Conservation (phyloP, 2,113 vertebrate species). For the Ammodytes dubius region DNA sequence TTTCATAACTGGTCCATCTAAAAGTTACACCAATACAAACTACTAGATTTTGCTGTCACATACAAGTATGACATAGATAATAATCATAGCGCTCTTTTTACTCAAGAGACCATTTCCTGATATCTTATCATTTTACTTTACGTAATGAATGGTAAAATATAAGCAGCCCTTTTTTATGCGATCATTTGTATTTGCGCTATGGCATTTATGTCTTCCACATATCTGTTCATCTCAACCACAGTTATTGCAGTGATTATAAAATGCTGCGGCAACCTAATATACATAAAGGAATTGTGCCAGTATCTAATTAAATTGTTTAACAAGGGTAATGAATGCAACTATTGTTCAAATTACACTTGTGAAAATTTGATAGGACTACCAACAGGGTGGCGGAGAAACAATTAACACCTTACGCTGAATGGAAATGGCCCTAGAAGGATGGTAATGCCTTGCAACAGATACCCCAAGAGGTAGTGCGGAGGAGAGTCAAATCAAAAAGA, state of each 20-base stretch:
- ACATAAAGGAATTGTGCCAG: constrained; percentile 28
- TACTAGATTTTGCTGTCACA: constrained; percentile 16
- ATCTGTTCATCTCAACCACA: constrained; percentile 14
- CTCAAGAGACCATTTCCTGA: background rate
- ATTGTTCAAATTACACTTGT: constrained; percentile 29
- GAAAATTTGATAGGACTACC: constrained; percentile 14
- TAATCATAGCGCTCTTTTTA: background rate
- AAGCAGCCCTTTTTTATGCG: background rate
- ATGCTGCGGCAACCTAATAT: constrained; percentile 20
- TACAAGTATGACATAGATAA: constrained; percentile 18
- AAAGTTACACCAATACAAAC: constrained; percentile 49
- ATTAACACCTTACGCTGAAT: constrained; percentile 66
- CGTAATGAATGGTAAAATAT: background rate
- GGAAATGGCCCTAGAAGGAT: constrained; percentile 65
- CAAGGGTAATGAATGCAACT: constrained; percentile 36
- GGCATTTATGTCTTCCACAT: constrained; percentile 3
- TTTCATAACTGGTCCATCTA: constrained; percentile 65
- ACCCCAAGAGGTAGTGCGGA: constrained; percentile 62
- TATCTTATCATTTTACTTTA: background rate
- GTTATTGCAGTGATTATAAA: constrained; percentile 41
- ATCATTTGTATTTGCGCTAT: constrained; percentile 28
- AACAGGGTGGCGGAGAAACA: constrained; percentile 63
- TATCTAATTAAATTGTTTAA: constrained; percentile 39
- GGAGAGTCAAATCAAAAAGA: constrained; percentile 82
- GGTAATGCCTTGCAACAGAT: constrained; percentile 74